Conservation (phyloP, 2,797 vertebrate species). For the Fundulus diaphanus region DNA sequence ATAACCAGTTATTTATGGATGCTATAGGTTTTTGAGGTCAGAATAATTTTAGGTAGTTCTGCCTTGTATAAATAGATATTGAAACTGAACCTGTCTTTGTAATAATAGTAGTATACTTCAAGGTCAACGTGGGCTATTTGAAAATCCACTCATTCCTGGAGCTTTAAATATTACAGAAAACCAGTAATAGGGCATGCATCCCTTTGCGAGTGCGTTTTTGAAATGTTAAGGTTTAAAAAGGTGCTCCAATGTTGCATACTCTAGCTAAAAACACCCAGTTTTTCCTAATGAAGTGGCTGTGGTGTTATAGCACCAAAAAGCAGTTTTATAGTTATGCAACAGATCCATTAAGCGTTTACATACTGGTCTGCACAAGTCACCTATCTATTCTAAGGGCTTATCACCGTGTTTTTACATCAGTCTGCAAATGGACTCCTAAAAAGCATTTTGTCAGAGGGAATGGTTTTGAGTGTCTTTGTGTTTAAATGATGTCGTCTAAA, state of each 20-base stretch:
- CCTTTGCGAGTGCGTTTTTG: background rate
- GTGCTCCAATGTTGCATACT: background rate
- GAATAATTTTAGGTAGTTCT: background rate
- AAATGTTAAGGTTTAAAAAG: background rate
- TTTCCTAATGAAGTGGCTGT: background rate
- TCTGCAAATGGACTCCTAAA: slow-evolving; percentile 1
- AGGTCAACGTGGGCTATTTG: background rate
- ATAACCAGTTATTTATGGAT: background rate
- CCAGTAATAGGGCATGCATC: background rate
- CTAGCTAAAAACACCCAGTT: background rate
- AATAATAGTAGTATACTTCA: background rate
- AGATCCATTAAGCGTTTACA: slow-evolving; percentile 5
- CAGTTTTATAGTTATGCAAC: background rate
- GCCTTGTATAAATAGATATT: background rate
- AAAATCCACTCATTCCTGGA: background rate
- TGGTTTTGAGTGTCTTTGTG: background rate
- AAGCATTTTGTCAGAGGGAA: slow-evolving; percentile 1
- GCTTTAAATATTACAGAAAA: background rate
- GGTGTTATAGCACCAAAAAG: background rate
- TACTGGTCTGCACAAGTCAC: slow-evolving; percentile 5
- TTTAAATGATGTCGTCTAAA: background rate
- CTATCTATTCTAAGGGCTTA: slow-evolving; percentile 3
- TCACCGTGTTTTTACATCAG: background rate
- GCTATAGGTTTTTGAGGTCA: slow-evolving; percentile 5
- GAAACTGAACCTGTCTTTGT: background rate